Base-by-base conservation (phyloP, 2,888 invertebrate species). In the Eilema sororculum region DNA sequence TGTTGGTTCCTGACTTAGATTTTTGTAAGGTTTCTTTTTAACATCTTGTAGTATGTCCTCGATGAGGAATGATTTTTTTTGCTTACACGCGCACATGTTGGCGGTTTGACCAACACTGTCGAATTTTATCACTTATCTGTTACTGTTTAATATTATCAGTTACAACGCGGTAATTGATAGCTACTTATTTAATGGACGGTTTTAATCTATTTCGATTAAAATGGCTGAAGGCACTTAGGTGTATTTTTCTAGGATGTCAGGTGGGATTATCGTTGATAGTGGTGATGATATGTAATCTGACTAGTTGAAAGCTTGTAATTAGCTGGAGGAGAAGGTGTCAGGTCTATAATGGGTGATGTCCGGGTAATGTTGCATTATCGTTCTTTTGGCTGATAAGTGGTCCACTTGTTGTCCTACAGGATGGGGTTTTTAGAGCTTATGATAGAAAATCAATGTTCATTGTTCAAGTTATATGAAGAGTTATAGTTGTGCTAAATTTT, bases 131-230 rank as follows among this genome's bases (percentile, higher is more conserved):
- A 63, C 22, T 69, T 69, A 72, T 93, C 92, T 77, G 72, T 65
- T 41, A 37, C 76, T 77, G 81, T 74, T 82, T 82, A 84, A 84
- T 84, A 86, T 89, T 91, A 91, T 90, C 90, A 87, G 87, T 41
- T 84, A 86, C 84, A 84, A 87, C 81, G 79, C 81, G 82, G 88
- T 93, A 94, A 94, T 95, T 94, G 94, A 94, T 94, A 93, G 92
- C 92, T 92, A 91, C 91, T 92, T 91, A 91, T 92, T 93, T 92
- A 93, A 93, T 93, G 93, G 93, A 91, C 89, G 88, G 84, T 77
- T 86, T 87, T 92, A 91, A 93, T 93, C 92, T 91, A 82, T 84
- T 83, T 83, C 80, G 88, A 89, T 86, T 88, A 85, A 80, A 78
- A 81, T 75, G 78, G 75, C 68, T 75, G 81, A 79, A 81, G 79